These are phyloP conservation scores for Melanotaenia parkinsoni DNA, from an alignment of 2,797 vertebrate species.

Conservation along the genomic window DNA sequence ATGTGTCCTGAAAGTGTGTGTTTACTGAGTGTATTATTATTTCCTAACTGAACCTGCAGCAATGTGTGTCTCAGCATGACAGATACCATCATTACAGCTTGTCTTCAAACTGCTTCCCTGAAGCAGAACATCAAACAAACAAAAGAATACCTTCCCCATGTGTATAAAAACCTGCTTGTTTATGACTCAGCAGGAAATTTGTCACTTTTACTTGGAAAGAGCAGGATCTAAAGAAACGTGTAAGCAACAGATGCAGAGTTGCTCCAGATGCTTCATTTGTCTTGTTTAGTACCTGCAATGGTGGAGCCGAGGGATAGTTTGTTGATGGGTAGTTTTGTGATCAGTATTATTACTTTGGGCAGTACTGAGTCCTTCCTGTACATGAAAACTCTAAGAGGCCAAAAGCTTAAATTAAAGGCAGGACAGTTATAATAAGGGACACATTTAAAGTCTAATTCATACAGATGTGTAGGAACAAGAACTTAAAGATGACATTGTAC, in stretches of 20 bases:
- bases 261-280: not conserved
- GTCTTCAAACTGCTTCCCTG: slow-evolving; percentile 48
- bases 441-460: not conserved
- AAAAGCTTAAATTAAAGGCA: not conserved
- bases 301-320: slow-evolving; percentile 19
- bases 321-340: not conserved
- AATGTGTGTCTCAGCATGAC: slow-evolving; percentile 40
- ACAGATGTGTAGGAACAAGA: not conserved
- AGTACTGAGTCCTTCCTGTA: slow-evolving; percentile 8
- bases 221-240: not conserved
- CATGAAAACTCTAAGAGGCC: slow-evolving; percentile 5
- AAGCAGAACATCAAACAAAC: slow-evolving; percentile 57
- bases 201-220: not conserved
- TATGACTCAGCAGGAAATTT: slow-evolving; percentile 31
- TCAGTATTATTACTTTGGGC: slow-evolving; percentile 28
- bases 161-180: slow-evolving; percentile 33
- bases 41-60: slow-evolving; percentile 54
- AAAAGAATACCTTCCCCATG: slow-evolving; percentile 13
- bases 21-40: slow-evolving; percentile 38
- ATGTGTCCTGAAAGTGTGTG: slow-evolving; percentile 19
- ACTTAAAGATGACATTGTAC: not conserved
- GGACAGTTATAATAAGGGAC: not conserved
- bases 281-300: slow-evolving; percentile 36
- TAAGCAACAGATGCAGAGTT: not conserved
- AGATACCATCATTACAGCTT: slow-evolving; percentile 65